Evolutionary conservation across 2,113 vertebrate genomes (phyloP), one percentile per base, ranked within the genome.

Genomic region (Apteryx mantelli): DNA sequence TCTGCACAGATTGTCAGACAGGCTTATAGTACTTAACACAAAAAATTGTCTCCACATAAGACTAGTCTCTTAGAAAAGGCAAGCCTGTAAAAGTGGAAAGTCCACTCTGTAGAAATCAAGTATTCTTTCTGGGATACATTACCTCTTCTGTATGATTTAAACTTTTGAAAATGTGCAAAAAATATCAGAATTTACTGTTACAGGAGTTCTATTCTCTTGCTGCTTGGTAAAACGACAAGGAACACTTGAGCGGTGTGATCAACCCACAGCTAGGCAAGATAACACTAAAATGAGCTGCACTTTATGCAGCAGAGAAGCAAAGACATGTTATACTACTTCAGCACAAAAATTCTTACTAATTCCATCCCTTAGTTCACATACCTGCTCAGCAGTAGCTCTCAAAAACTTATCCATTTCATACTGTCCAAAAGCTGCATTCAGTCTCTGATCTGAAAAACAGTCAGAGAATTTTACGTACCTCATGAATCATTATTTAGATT

Each of bases 381-480:
- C 99, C 98, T 98, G 98, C 48, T 96, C 28, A 74, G 84, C 58
- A 75, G 91, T 66, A 68, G 82, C 63, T 68, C 93, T 94, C 52
- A 91, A 69, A 84, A 81, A 55, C 20, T 97, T 94, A 13, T 86
- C 97, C 84, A 88, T 71, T 88, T 98, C 97, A 95, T 89, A 82
- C 14, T 74, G 88, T 36, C 68, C 97, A 63, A 98, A 94, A 34
- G 95, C 75, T 82, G 95, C 95, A 94, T 97, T 98, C 84, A 97
- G 92, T 75, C 79, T 98, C 50, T 96, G 86, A 84, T 97, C 99
- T 99, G 93, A 93, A 26, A 97, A 80, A 97, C 5, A 4, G 1
- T 68, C n/a, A 63, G 36, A 91, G 36, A 79, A 44, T 46, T 42
- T 64, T 1, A 40, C 8, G 28, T 42, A 8, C 4, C 66, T 28